Evolutionary conservation across 2,888 invertebrate species (phyloP), one percentile per base, ranked within the genome.

Genomic region (Epirrita christyi): DNA sequence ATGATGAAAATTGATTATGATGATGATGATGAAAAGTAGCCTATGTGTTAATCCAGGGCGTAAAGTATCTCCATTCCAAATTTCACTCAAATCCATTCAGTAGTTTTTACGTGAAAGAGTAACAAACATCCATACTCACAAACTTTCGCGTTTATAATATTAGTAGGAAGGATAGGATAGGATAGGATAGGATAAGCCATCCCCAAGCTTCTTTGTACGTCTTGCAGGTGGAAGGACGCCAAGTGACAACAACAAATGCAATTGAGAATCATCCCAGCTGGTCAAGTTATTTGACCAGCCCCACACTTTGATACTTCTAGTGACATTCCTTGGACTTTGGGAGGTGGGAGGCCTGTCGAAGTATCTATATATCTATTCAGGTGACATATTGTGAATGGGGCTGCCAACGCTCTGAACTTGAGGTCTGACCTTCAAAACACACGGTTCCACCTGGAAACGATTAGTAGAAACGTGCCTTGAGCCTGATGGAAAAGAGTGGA

Each of bases 341-440:
- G n/a, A n/a, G n/a, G n/a, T n/a, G n/a, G n/a, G n/a, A n/a, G n/a
- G n/a, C n/a, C n/a, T n/a, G 29, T 14, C 43, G 9, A 34, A 9
- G 7, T 34, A 9, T 34, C 9, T 34, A 34, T 5, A 34, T 34
- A 9, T 2, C 34, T 5, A 34, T 34, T 9, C 34, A 34, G 34
- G 9, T 44, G 43, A 11, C 59, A 29, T 10, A 64, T 52, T 49
- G 58, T 60, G 8, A 66, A 52, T 0, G 64, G 64, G 6, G 68
- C 51, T 1, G 66, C 57, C 6, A 52, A 61, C 0, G 67, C 68
- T 7, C 52, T 29, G 5, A 64, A 64, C 36, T 64, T 36, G 14
- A 46, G 48, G 28, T 37, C 45, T 29, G 43, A 46, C 41, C 46
- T 36, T 34, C 14, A 53, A 63, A 5, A 51, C 55, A 10, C 28